Evolutionary conservation across 2,888 invertebrate species (phyloP).

Genomic region (Morpho helenor): DNA sequence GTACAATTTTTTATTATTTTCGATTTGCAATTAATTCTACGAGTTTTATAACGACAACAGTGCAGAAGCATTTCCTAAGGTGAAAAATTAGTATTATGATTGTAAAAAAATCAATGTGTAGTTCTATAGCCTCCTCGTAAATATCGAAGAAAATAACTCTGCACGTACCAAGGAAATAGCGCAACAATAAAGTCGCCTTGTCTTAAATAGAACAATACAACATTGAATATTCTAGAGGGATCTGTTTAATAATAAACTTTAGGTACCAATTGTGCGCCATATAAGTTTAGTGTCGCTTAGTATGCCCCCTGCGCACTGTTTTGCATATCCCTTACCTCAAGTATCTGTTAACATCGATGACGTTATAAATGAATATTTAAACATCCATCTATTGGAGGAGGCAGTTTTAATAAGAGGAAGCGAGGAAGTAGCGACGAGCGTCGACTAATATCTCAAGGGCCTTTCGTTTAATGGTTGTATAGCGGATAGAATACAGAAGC

Average conservation of each 20-base stretch:
- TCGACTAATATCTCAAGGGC: too few species aligned
- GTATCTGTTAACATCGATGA: slow-evolving; percentile 4
- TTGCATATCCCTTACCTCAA: slow-evolving; percentile 1
- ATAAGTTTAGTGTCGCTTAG: background rate
- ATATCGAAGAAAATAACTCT: background rate
- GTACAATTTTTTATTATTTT: too few species aligned
- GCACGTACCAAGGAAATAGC: background rate
- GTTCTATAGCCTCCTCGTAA: background rate
- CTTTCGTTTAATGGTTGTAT: too few species aligned
- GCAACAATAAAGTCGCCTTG: background rate
- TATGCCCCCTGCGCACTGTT: background rate
- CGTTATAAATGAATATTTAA: background rate
- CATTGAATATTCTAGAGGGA: slow-evolving; percentile 17
- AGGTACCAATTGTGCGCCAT: slow-evolving; percentile 4
- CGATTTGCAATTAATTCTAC: too few species aligned
- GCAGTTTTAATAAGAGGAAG: too few species aligned
- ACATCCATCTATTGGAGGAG: too few species aligned
- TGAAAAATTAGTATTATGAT: too few species aligned
- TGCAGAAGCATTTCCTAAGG: too few species aligned
- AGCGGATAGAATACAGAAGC: too few species aligned
- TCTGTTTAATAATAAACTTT: slow-evolving; percentile 3
- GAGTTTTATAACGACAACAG: too few species aligned
- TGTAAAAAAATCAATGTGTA: too few species aligned
- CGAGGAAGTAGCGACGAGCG: too few species aligned
- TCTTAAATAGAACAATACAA: slow-evolving; percentile 4